Evolutionary conservation across 1,140 invertebrate species (phyloP).

Genomic region (Zaprionus davidi): DNA sequence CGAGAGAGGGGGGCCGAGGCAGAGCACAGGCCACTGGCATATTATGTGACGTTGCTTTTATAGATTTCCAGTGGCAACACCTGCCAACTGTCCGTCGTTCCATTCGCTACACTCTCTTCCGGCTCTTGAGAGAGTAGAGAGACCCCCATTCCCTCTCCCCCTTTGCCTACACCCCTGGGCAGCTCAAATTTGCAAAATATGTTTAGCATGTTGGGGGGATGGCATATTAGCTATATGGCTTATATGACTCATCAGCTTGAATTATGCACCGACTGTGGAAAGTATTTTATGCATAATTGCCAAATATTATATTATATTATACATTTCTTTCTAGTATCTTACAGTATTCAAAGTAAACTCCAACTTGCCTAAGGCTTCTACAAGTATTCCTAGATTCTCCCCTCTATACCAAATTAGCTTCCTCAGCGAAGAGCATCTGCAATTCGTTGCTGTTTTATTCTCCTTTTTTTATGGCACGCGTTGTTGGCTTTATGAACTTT

Average conservation of each 20-base stretch:
- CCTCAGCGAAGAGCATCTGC: slow-evolving; percentile 3
- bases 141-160: not conserved
- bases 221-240: not conserved
- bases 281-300: too few species aligned
- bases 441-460: slow-evolving; percentile 6
- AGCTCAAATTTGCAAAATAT: not conserved
- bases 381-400: not conserved
- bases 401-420: not conserved
- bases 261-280: too few species aligned
- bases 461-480: not conserved
- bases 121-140: not conserved
- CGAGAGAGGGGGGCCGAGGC: not conserved
- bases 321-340: too few species aligned
- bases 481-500: slow-evolving; percentile 60
- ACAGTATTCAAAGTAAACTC: too few species aligned
- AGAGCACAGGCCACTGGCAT: not conserved
- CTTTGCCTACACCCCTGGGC: not conserved
- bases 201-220: not conserved
- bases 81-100: slow-evolving; percentile 46
- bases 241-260: too few species aligned
- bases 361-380: too few species aligned
- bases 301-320: too few species aligned
- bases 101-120: slow-evolving; percentile 2
- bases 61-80: slow-evolving; percentile 56
- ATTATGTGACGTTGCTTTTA: slow-evolving; percentile 34